Conservation (phyloP, 1,140 invertebrate genomes). For the Antheraea mylitta region DNA sequence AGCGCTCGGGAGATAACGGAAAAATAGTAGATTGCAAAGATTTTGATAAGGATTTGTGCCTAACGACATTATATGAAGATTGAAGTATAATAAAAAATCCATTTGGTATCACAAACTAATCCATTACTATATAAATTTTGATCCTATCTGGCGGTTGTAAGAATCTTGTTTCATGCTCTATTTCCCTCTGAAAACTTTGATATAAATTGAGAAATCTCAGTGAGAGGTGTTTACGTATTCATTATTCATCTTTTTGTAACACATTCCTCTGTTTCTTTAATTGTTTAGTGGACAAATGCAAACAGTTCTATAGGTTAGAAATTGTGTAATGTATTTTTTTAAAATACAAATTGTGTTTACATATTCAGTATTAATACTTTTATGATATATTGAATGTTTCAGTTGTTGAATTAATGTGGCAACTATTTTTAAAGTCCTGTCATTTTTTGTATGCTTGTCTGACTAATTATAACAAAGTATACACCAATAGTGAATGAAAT, state of each 20-base stretch:
- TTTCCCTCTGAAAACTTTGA: slow-evolving; percentile 54
- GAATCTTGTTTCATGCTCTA: slow-evolving; percentile 44
- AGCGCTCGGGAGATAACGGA: slow-evolving; percentile 67
- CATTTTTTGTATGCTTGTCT: too few species aligned
- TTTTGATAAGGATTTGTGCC: slow-evolving; percentile 63
- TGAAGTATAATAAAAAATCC: neutral
- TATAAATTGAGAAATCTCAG: slow-evolving; percentile 54
- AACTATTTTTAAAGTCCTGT: too few species aligned
- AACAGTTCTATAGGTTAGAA: neutral
- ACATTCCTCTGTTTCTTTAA: neutral
- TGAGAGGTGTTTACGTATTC: slow-evolving; percentile 44
- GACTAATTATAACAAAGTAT: too few species aligned
- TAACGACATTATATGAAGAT: slow-evolving; percentile 22
- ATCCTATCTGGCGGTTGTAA: slow-evolving; percentile 10
- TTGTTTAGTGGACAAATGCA: neutral
- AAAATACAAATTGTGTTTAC: too few species aligned
- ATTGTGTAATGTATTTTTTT: too few species aligned
- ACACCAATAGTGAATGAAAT: too few species aligned
- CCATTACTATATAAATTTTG: neutral
- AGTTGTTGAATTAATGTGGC: too few species aligned
- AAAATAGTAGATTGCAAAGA: slow-evolving; percentile 63
- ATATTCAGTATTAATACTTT: too few species aligned
- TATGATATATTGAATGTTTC: too few species aligned
- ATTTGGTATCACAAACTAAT: neutral
- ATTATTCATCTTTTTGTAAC: slow-evolving; percentile 28